A percentile compares a stretch with the other conserved stretches of the same genome.
phyloP scores from a whole-genome alignment of 2,888 invertebrate species.

The Scaeva pyrastri region DNA sequence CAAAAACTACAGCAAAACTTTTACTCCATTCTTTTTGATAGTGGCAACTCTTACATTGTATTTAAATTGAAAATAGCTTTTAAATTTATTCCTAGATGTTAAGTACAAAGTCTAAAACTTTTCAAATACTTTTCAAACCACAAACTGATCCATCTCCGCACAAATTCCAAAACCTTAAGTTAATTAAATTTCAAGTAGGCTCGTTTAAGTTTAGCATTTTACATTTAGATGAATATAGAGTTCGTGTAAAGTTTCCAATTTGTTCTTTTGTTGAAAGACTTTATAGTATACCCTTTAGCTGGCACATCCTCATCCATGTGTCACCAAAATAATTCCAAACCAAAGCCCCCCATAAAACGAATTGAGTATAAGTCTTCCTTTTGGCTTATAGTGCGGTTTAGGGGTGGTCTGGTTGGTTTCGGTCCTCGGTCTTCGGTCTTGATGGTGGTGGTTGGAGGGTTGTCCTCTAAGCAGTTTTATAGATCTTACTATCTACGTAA shows the following conservation, averaged over 20 bases:
- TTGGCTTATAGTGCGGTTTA: neutral
- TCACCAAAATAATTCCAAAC: conserved; percentile 5
- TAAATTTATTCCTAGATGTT: neutral
- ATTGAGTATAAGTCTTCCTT: neutral
- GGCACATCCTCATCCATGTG: neutral
- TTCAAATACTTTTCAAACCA: conserved; percentile 16
- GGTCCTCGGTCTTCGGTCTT: too few species aligned
- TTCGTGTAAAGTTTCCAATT: conserved; percentile 16
- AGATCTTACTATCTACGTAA: neutral
- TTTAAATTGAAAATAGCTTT: neutral
- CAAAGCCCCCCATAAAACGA: neutral
- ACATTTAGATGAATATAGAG: conserved; percentile 2
- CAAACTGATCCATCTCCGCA: conserved; percentile 13
- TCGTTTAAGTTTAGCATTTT: conserved; percentile 38
- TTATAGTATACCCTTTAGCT: too few species aligned
- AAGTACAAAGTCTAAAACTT: neutral
- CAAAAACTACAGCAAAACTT: too few species aligned
- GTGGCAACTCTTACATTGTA: neutral
- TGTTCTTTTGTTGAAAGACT: conserved; percentile 12
- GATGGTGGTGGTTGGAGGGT: neutral
- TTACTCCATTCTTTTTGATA: too few species aligned
- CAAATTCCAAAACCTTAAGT: conserved; percentile 35
- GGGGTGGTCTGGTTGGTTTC: neutral
- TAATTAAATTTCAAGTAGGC: conserved; percentile 50
- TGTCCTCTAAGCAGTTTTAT: neutral